Conservation (phyloP, 30 jellyfish, hydroid and myxozoan species). For the Cassiopea andromeda region DNA sequence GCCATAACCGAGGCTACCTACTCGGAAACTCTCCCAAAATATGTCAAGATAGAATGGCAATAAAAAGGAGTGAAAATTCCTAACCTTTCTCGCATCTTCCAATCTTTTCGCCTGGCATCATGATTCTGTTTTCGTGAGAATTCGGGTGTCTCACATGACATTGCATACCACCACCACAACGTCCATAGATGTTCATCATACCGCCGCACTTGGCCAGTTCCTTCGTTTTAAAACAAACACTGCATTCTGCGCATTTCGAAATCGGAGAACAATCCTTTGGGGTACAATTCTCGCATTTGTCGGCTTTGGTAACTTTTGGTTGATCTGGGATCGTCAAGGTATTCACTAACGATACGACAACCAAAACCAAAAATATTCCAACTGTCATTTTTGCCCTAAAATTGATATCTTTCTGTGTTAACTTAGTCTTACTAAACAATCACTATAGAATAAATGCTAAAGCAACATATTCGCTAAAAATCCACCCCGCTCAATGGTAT, state of each 20-base stretch:
- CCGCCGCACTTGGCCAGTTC: conserved; percentile 66
- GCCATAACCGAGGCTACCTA: neutral
- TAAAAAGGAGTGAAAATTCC: neutral
- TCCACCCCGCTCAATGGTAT: too few species aligned
- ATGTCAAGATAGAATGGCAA: neutral
- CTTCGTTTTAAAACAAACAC: conserved; percentile 39
- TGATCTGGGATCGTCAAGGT: neutral
- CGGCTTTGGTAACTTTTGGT: neutral
- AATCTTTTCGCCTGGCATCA: conserved; percentile 30
- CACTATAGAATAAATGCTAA: too few species aligned
- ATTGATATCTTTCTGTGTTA: neutral
- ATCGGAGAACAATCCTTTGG: conserved; percentile 34
- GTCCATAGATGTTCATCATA: conserved; percentile 33
- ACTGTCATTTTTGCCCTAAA: conserved; percentile 13
- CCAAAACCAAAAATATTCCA: neutral
- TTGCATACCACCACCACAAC: conserved; percentile 56
- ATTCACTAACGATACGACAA: conserved; percentile 1
- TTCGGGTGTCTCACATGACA: conserved; percentile 72
- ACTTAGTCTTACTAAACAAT: too few species aligned
- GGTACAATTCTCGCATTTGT: neutral
- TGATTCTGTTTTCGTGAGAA: conserved; percentile 15
- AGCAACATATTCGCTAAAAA: too few species aligned
- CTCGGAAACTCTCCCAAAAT: neutral
- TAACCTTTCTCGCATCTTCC: conserved; percentile 89
- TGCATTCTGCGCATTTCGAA: conserved; percentile 32